Percentiles rank a stretch among this genome's conserved stretches.
phyloP scores from a whole-genome alignment of 1,140 invertebrate species.

The Lanistes nyassanus region DNA sequence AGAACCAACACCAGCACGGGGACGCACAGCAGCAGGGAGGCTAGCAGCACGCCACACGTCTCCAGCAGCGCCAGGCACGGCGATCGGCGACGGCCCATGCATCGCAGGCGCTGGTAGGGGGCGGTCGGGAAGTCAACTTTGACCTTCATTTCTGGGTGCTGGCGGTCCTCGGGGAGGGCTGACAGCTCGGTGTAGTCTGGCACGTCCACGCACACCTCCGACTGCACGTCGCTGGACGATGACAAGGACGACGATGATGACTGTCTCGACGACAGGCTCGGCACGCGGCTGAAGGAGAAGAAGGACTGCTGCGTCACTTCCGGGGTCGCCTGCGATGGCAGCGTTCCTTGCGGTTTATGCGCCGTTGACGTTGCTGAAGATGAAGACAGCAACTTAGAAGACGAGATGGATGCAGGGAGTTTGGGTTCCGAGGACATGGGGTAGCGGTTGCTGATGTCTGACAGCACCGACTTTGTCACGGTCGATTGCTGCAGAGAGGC shows the following conservation, averaged over 20 bases:
- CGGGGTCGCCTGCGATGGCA: conserved; percentile 10
- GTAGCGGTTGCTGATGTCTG: background rate
- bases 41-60: conserved; percentile 60
- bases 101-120: conserved; percentile 61
- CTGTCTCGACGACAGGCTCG: conserved; percentile 30
- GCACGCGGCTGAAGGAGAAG: conserved; percentile 25
- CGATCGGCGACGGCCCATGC: conserved; percentile 58
- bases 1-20: conserved; percentile 54
- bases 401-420: background rate
- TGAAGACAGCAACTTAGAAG: background rate
- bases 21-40: conserved; percentile 61
- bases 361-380: too few species aligned
- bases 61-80: conserved; percentile 59
- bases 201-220: conserved; percentile 35
- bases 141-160: conserved; percentile 11
- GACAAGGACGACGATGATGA: conserved; percentile 19
- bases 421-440: background rate
- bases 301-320: conserved; percentile 24
- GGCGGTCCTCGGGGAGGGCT: conserved; percentile 4
- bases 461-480: too few species aligned
- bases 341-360: background rate
- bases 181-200: conserved; percentile 29
- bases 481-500: conserved; percentile 1
- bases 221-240: conserved; percentile 28
- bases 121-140: conserved; percentile 44